Base-by-base conservation (phyloP, 2,797 vertebrate species). In the Leptoclinus maculatus region DNA sequence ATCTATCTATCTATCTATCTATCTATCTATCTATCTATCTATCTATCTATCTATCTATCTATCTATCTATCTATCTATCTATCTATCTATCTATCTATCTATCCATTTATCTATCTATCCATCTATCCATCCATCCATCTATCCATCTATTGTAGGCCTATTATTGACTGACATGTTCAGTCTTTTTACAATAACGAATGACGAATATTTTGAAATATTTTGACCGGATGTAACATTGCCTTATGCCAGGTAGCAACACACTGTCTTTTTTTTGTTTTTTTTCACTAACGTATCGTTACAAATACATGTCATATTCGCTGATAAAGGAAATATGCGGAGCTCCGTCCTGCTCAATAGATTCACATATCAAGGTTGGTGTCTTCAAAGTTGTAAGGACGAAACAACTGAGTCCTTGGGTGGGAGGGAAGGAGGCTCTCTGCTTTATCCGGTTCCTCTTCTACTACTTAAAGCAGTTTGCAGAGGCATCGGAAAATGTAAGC, bases 401-500 rank as follows among this genome's bases (percentile, higher is more conserved):
- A 53, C 32, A 1, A 34, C 3, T 34, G 32, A 66, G 21, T 11
- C 16, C 1, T 5, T 38, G 43, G 23, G 41, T 0, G 12, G 14
- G 36, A 13, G 8, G 13, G 21, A 23, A 45, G 2, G 58, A 38
- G 2, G 2, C 16, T 25, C 6, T 58, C 1, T 17, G 19, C 56
- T 67, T 21, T 1, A 41, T 53, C 5, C 13, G 7, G 2, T 21
- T 66, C 39, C 47, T 59, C 57, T 38, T 58, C 25, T 38, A 17
- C 0, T 38, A 7, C 19, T 49, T 45, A 66, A 66, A 66, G 51
- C 79, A 43, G 74, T 62, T 32, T 10, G 62, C 41, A 19, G 51
- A 64, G 43, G 36, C 63, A 67, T 84, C 85, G 89, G 88, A 89
- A 89, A 90, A 78, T 85, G 2, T 23, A 66, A 63, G 79, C 45